Percentiles rank a stretch among this genome's conserved stretches.
These are phyloP conservation scores for Willisornis vidua DNA, from an alignment of 2,113 vertebrate genomes.

Conservation along the genomic window DNA sequence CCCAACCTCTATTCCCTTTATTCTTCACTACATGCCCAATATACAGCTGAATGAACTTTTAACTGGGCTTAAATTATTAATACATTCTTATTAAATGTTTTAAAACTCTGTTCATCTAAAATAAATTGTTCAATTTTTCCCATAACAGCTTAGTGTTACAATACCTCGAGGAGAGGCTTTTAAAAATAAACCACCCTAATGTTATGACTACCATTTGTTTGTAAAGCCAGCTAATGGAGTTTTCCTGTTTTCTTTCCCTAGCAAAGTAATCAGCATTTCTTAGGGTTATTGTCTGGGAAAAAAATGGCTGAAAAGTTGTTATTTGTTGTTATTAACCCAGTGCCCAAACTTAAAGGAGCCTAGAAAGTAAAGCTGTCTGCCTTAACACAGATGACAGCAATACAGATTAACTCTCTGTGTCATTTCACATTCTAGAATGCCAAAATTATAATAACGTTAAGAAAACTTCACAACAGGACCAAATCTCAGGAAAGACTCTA, in stretches of 20 bases:
- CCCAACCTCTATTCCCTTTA: not conserved
- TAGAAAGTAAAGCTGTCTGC: not conserved
- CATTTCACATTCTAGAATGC: not conserved
- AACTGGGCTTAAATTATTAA: not conserved
- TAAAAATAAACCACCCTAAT: not conserved
- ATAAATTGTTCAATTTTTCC: conserved; percentile 28
- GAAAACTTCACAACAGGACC: not conserved
- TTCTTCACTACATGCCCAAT: not conserved
- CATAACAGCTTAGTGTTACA: not conserved
- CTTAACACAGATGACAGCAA: not conserved
- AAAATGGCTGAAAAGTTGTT: not conserved
- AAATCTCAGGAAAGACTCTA: not conserved
- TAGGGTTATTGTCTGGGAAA: not conserved
- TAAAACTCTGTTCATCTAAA: not conserved
- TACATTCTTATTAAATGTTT: not conserved
- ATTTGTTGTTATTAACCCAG: not conserved
- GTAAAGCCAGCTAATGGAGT: not conserved
- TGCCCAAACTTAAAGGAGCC: not conserved
- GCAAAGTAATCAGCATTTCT: not conserved
- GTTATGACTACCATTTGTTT: not conserved
- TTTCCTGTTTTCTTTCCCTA: not conserved
- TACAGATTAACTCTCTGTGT: not conserved
- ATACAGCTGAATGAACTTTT: not conserved
- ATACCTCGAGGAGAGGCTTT: not conserved
- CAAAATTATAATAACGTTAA: not conserved